Percentiles rank a stretch among this genome's conserved stretches.
Evolutionary conservation across 2,888 invertebrate genomes (phyloP).

Genomic region (Nomada fucata): DNA sequence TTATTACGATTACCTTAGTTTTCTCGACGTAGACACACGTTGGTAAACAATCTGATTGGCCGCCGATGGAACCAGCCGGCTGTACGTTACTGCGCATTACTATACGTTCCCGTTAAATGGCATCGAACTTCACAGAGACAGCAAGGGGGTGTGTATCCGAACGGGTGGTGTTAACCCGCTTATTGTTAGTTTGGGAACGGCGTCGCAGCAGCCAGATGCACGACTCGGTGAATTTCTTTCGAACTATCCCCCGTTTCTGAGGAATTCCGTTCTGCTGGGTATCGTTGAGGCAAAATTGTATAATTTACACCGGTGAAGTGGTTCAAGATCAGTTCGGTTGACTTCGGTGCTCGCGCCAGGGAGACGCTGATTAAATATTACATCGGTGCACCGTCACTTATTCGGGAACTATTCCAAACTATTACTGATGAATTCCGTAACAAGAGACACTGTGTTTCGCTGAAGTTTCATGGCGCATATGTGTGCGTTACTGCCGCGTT

Average conservation of each 20-base stretch:
- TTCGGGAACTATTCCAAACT: too few species aligned
- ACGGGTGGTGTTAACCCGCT: constrained; percentile 33
- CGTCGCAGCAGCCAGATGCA: constrained; percentile 55
- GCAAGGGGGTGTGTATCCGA: constrained; percentile 22
- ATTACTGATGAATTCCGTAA: background rate
- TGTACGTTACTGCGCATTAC: background rate
- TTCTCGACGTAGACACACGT: constrained; percentile 20
- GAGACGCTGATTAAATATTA: constrained; percentile 37
- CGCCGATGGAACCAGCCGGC: constrained; percentile 17
- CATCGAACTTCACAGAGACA: constrained; percentile 41
- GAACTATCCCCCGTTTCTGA: constrained; percentile 31
- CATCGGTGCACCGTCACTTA: background rate
- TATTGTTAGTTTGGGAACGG: constrained; percentile 57
- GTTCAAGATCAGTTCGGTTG: constrained; percentile 51
- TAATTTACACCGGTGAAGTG: constrained; percentile 47
- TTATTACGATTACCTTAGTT: constrained; percentile 57
- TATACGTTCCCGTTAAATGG: constrained; percentile 20
- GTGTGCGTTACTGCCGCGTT: background rate
- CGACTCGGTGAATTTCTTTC: constrained; percentile 64
- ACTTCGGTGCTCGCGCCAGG: constrained; percentile 18
- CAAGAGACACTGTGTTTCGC: background rate
- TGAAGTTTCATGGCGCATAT: background rate
- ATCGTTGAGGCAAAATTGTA: too few species aligned
- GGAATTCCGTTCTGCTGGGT: constrained; percentile 20
- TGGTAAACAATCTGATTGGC: constrained; percentile 53